These are phyloP conservation scores for Malacoraja senta DNA, from an alignment of 2,797 vertebrate species.

Conservation along the genomic window DNA sequence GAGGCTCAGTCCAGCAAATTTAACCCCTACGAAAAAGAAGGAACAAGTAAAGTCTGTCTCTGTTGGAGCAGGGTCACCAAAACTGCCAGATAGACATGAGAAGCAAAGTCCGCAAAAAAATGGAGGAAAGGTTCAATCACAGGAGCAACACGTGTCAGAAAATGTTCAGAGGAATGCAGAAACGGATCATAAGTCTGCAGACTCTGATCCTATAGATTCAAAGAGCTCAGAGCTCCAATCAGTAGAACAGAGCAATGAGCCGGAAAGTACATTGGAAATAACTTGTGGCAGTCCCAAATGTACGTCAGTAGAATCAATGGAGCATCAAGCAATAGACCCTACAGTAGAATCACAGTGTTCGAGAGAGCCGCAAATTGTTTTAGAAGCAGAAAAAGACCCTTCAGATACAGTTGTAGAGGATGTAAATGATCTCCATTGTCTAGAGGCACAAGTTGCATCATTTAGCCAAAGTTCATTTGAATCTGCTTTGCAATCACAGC, in stretches of 20 bases:
- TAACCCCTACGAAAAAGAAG: conserved; percentile 54
- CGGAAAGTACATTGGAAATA: neutral
- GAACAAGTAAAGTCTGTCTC: conserved; percentile 55
- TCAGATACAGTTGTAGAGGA: neutral
- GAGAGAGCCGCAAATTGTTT: neutral
- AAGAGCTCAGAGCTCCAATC: neutral
- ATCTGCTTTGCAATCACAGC: neutral
- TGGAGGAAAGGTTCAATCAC: conserved; percentile 45
- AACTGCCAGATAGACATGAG: conserved; percentile 49
- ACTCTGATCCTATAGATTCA: conserved; percentile 10
- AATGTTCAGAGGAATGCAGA: neutral
- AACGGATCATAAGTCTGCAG: neutral
- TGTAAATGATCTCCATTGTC: neutral
- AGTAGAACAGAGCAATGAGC: neutral
- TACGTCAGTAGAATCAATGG: neutral
- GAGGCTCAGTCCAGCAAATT: conserved; percentile 54
- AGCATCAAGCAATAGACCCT: neutral
- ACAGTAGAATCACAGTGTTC: neutral
- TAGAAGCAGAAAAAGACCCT: neutral
- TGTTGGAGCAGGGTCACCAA: conserved; percentile 55
- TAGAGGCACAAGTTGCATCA: neutral
- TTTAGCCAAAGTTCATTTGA: conserved; percentile 1
- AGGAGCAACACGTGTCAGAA: conserved; percentile 46
- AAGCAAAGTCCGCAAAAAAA: conserved; percentile 57
- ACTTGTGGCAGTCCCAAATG: neutral